Evolutionary conservation across 2,113 vertebrate genomes (phyloP), one percentile per base, ranked within the genome.

Genomic region (Pseudopipra pipra): DNA sequence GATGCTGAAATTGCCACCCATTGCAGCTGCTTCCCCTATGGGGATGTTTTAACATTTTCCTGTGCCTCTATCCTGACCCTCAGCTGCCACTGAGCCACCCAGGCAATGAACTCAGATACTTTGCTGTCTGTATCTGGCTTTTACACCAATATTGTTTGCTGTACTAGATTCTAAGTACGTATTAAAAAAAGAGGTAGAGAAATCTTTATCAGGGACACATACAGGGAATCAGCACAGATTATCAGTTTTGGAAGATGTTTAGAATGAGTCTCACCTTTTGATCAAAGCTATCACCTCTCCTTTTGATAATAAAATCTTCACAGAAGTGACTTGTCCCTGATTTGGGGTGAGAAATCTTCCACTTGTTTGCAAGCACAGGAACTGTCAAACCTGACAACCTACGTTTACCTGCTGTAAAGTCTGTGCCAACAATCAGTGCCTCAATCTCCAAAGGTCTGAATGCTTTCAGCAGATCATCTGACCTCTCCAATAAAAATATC

Each of bases 401-500:
- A 15, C 22, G 3, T 35, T 31, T 51, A 70, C 59, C 63, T 91
- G 39, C 21, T 74, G 24, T 80, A 63, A 83, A 93, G 75, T 88
- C 86, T 31, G 12, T 55, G 47, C 47, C 7, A 1, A 8, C 85
- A 89, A 95, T 83, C 93, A 62, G 47, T 5, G 14, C 33, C 71
- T 89, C 0, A 0, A 74, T 87, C 90, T 91, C 59, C 78, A 71
- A 54, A 89, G 62, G 82, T 70, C 66, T 72, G 54, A 86, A 46
- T 43, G 66, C 62, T 94, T 89, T 94, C 74, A 76, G 54, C 41
- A 84, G 67, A 80, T 93, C 91, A 67, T 59, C 85, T 91, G 66
- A 77, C 39, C 72, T 82, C 80, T 91, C 56, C 41, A 92, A 56
- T 52, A 85, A 58, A 81, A 86, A 44, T 90, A 92, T 87, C 94